phyloP scores from a whole-genome alignment of 2,113 vertebrate genomes.

The Rafetus swinhoei region DNA sequence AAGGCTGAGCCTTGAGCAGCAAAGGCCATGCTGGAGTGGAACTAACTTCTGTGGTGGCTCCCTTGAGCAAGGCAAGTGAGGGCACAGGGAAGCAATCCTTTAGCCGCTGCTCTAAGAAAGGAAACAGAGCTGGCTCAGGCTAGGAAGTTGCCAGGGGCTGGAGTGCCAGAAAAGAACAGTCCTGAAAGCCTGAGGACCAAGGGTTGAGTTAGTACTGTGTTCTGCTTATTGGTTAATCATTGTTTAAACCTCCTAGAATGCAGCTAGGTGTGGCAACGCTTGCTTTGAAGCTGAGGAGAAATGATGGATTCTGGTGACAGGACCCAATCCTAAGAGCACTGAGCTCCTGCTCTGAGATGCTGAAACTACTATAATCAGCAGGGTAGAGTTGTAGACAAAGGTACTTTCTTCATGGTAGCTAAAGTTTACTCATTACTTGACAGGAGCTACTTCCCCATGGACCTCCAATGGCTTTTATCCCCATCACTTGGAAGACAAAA shows the following conservation, averaged over 20 bases:
- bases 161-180: too few relatives aligned
- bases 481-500: neutral
- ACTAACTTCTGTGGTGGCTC: neutral
- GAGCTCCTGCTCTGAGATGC: neutral
- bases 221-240: neutral
- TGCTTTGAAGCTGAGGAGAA: neutral
- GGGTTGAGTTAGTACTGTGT: neutral
- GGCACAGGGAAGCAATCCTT: neutral
- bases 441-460: constrained; percentile 7
- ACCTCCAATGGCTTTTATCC: neutral
- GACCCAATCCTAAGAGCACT: neutral
- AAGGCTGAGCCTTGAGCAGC: neutral
- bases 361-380: neutral
- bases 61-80: neutral
- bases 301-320: too few relatives aligned
- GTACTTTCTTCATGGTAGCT: neutral
- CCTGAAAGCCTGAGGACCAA: neutral
- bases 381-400: constrained; percentile 7
- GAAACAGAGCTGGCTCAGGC: neutral
- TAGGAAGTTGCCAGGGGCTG: neutral
- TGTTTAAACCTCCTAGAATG: neutral
- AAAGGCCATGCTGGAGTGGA: neutral
- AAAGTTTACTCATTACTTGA: constrained; percentile 18
- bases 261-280: neutral
- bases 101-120: neutral